Percentiles rank a stretch among this genome's conserved stretches.
Evolutionary conservation across 1,140 invertebrate species (phyloP).

Genomic region (Drosophila carrolli): DNA sequence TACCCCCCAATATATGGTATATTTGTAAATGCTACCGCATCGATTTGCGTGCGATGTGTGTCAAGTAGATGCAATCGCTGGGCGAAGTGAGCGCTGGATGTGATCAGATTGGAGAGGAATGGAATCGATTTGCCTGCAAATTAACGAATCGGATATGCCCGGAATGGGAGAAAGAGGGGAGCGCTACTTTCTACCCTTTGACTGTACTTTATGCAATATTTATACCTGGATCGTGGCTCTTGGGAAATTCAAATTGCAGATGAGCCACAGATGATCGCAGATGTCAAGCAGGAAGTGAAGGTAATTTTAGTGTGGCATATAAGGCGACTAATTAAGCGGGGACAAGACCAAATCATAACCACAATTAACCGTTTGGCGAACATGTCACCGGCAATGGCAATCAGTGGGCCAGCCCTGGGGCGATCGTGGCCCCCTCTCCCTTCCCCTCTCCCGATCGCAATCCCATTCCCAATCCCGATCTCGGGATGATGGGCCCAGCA

Average conservation of each 20-base stretch:
- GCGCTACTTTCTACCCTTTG: conserved; percentile 68
- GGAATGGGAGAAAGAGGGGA: neutral
- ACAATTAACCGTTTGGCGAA: conserved; percentile 67
- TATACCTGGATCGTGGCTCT: conserved; percentile 43
- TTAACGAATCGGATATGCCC: conserved; percentile 71
- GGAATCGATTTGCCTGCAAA: conserved; percentile 73
- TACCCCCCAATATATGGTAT: conserved; percentile 24
- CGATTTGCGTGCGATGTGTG: conserved; percentile 82
- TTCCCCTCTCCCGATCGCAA: neutral
- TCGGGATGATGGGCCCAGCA: conserved; percentile 53
- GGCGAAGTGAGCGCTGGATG: conserved; percentile 10
- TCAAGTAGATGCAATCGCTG: conserved; percentile 79
- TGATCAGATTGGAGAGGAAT: conserved; percentile 10
- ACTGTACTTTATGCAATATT: conserved; percentile 69
- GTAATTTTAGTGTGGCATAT: conserved; percentile 32
- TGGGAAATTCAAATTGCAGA: conserved; percentile 68
- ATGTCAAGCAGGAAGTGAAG: conserved; percentile 65
- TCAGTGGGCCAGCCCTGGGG: conserved; percentile 16
- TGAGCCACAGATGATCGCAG: conserved; percentile 4
- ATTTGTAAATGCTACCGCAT: conserved; percentile 79
- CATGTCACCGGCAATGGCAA: conserved; percentile 24
- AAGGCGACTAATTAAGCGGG: conserved; percentile 56
- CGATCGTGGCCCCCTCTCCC: conserved; percentile 27
- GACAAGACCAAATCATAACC: conserved; percentile 62
- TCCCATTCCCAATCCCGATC: conserved; percentile 3